Evolutionary conservation across 2,888 invertebrate genomes (phyloP).

Genomic region (Dione vanillae): DNA sequence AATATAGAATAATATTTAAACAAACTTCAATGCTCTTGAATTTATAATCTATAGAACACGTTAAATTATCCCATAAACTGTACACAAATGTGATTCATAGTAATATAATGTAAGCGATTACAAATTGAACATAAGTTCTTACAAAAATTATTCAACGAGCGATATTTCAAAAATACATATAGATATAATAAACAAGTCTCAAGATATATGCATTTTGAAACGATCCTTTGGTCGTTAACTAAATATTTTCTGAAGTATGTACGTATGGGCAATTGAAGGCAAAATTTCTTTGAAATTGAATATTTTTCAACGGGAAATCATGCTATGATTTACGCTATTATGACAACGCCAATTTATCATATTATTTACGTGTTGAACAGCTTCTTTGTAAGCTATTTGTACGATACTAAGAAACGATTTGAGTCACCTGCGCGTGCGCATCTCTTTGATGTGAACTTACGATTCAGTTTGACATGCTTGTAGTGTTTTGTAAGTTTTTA

Average conservation of each 20-base stretch:
- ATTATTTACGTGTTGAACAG: constrained; percentile 41
- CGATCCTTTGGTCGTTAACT: constrained; percentile 12
- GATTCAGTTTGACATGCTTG: constrained; percentile 31
- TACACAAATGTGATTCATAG: constrained; percentile 20
- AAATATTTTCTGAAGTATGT: constrained; percentile 18
- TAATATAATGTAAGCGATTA: constrained; percentile 5
- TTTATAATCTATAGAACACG: constrained; percentile 15
- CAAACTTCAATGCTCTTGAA: not conserved
- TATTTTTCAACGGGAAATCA: constrained; percentile 26
- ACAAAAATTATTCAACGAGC: not conserved
- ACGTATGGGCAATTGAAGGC: constrained; percentile 18
- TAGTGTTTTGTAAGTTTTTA: constrained; percentile 15
- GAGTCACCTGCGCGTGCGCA: constrained; percentile 40
- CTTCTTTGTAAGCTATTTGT: constrained; percentile 39
- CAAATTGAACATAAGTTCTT: not conserved
- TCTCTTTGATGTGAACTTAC: constrained; percentile 40
- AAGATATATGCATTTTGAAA: constrained; percentile 13
- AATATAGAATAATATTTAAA: constrained; percentile 2
- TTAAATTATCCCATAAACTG: constrained; percentile 11
- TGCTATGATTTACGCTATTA: constrained; percentile 36
- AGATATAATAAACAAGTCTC: not conserved
- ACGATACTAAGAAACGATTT: constrained; percentile 31
- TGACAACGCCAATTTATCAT: constrained; percentile 43
- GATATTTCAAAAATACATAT: not conserved
- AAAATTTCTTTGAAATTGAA: constrained; percentile 34